Conservation (phyloP, 1,140 invertebrate genomes). For the Diprion similis region DNA sequence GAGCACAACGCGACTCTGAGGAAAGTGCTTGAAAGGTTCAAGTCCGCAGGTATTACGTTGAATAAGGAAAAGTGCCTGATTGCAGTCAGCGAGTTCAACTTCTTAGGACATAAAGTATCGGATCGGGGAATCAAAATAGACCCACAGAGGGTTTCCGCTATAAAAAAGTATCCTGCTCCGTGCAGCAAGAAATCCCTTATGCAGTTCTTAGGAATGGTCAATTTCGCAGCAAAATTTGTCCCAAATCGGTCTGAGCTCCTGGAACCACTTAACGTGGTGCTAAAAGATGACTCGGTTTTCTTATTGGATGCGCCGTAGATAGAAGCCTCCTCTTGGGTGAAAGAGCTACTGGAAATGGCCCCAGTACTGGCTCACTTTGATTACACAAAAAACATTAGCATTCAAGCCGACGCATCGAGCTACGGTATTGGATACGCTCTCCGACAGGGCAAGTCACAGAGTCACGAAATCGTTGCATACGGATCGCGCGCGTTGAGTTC, state of each 20-base stretch:
- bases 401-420: conserved; percentile 15
- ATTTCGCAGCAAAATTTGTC: conserved; percentile 28
- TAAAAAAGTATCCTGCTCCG: conserved; percentile 36
- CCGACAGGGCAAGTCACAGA: conserved; percentile 21
- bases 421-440: conserved; percentile 23
- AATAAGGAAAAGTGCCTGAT: conserved; percentile 37
- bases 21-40: conserved; percentile 31
- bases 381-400: conserved; percentile 8
- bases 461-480: conserved; percentile 6
- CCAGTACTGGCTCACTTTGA: conserved; percentile 16
- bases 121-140: conserved; percentile 37
- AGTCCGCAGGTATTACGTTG: conserved; percentile 31
- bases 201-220: conserved; percentile 29
- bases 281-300: conserved; percentile 24
- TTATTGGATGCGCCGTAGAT: conserved; percentile 21
- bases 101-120: conserved; percentile 39
- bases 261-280: conserved; percentile 26
- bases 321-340: conserved; percentile 20
- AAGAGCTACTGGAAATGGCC: conserved; percentile 15
- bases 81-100: conserved; percentile 27
- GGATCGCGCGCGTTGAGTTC: conserved; percentile 47
- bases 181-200: conserved; percentile 21
- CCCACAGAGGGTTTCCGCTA: conserved; percentile 40
- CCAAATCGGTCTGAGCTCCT: conserved; percentile 28
- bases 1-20: conserved; percentile 34